Base-by-base conservation (phyloP, 2,888 invertebrate species). In the Zygaena filipendulae region DNA sequence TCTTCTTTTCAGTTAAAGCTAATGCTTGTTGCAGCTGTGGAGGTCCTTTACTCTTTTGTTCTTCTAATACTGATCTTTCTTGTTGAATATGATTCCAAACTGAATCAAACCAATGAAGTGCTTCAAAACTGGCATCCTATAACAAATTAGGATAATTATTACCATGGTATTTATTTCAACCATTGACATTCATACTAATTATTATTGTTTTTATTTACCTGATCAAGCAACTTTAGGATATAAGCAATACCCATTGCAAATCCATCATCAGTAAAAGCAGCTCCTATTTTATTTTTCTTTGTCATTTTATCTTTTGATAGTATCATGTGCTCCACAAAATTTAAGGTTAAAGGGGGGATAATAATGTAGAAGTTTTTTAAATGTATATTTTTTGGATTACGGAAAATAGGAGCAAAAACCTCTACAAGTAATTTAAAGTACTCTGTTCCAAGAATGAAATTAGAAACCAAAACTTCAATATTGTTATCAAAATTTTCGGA, bases 201-300 rank as follows among this genome's bases (percentile, higher is more conserved):
- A n/a, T n/a, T n/a, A n/a, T n/a, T n/a, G n/a, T n/a, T n/a, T n/a
- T 16, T 11, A 28, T 66, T 59, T 45, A 83, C 84, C 69, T 97
- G 96, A 59, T 95, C 88, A 23, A 98, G 70, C 34, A 98, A 80
- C 56, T 92, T 93, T 34, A 97, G 82, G 43, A 98, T 90, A 53
- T 96, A 99, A 1, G 97, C 95, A 10, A 84, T 74, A 57, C 97
- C 99, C 86, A 99, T 92, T 3, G 96, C 92, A 75, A 99, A 98
- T 8, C 99, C 99, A 68, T 99, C 99, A 66, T 99, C 98, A 7
- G 97, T 96, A 58, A 99, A 96, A 1, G 94, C 88, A 25, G 94
- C 91, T 8, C 92, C 93, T 8, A 83, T 81, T 71, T 90, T 91
- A 56, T 91, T 91, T 58, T 94, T 95, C 59, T 96, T 96, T 36